Conservation (phyloP, 2,888 invertebrate species). For the Drosophila picticornis region DNA sequence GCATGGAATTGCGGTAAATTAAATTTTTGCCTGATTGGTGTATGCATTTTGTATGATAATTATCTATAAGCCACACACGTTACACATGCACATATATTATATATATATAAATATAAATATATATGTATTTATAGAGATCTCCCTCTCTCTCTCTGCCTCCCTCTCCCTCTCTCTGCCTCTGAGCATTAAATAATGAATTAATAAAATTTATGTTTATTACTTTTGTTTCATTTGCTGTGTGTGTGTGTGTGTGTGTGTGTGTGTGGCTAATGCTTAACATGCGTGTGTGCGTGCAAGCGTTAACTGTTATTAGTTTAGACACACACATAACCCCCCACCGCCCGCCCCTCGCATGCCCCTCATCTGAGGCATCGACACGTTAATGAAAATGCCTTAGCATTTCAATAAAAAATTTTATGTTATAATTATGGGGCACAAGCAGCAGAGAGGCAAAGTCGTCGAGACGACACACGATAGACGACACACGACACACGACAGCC, state of each 20-base stretch:
- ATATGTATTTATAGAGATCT: constrained; percentile 33
- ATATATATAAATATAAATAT: neutral
- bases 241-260: constrained; percentile 5
- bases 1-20: constrained; percentile 52
- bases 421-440: constrained; percentile 65
- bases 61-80: neutral
- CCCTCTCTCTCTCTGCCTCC: neutral
- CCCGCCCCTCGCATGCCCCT: neutral
- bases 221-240: constrained; percentile 26
- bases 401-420: constrained; percentile 73
- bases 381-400: constrained; percentile 65
- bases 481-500: neutral
- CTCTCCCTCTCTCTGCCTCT: neutral
- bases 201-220: constrained; percentile 66
- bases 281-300: constrained; percentile 40
- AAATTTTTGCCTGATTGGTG: constrained; percentile 63
- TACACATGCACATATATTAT: neutral
- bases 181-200: neutral
- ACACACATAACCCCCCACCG: neutral
- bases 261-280: constrained; percentile 51
- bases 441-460: constrained; percentile 1
- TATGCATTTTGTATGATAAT: constrained; percentile 64
- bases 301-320: constrained; percentile 47
- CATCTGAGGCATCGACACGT: constrained; percentile 21
- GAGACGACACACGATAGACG: constrained; percentile 5